Base-by-base conservation (phyloP, 2,113 vertebrate species). In the Leucosticte australis region DNA sequence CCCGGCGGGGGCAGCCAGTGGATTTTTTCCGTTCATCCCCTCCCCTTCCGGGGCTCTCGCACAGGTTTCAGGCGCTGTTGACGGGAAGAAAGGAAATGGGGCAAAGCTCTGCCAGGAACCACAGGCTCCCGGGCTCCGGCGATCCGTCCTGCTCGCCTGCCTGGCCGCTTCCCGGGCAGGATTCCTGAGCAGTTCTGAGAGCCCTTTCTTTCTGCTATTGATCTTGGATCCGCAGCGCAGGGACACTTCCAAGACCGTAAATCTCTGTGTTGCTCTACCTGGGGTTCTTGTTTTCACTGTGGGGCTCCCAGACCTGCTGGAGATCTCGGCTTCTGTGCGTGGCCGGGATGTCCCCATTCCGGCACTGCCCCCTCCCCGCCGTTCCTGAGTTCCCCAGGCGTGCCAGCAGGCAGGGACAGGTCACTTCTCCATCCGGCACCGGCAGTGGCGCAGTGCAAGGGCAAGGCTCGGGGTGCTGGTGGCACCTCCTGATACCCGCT, bases 71-170 rank as follows among this genome's bases (percentile, higher is more conserved):
- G 46, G 62, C 20, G 4, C 93, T 89, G 49, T 91, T 95, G 94
- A 83, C 80, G 94, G 91, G 96, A 97, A 96, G 95, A 94, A 94
- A 96, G 97, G 95, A 97, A 97, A 93, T 78, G 81, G 92, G 89
- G 88, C 88, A 81, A 87, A 90, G 68, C 42, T 87, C 67, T 96
- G 96, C 96, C 97, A 97, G 96, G 94, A 97, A 95, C 96, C 96
- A 92, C 97, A 96, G 95, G 94, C 97, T 95, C 89, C 96, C 14
- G 21, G 73, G 82, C 95, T 96, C 96, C 86, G 44, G 92, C 26
- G 75, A 78, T 92, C 23, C 22, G 76, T 83, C 83, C 57, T 8
- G 13, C 77, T 90, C 11, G 26, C 68, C 27, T 9, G 65, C 55
- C 80, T 47, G 57, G 81, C 92, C 4, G 64, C 75, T 91, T 92